phyloP scores from a whole-genome alignment of 2,113 vertebrate species.

The Sapajus apella region DNA sequence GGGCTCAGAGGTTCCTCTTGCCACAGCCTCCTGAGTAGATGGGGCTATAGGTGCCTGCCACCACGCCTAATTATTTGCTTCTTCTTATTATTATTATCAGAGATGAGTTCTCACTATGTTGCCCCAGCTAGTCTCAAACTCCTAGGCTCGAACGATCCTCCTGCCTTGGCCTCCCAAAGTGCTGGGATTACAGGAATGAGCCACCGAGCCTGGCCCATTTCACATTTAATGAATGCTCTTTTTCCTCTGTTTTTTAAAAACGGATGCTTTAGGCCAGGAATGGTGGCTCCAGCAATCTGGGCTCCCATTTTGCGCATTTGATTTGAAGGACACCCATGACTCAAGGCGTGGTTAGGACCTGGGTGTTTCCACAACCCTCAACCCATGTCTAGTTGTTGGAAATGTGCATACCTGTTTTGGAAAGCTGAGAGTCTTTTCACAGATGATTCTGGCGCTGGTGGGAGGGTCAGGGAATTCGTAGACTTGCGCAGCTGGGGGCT shows the following conservation, averaged over 20 bases:
- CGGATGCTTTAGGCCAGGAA: no score
- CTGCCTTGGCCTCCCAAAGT: no score
- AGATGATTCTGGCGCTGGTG: constrained; percentile 76
- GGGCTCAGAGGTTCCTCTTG: no score
- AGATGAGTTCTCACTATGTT: no score
- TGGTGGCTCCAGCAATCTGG: neutral
- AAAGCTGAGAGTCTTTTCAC: constrained; percentile 80
- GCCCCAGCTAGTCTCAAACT: no score
- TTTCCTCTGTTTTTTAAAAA: neutral
- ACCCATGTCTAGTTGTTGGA: neutral
- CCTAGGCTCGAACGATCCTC: no score
- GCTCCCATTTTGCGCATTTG: fast-evolving
- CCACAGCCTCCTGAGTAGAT: no score
- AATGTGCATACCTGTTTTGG: constrained; percentile 81
- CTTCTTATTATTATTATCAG: no score
- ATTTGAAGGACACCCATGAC: fast-evolving
- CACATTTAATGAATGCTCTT: neutral
- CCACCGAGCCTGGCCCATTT: no score
- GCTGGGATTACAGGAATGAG: no score
- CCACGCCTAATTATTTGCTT: no score
- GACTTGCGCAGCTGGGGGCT: constrained; percentile 35
- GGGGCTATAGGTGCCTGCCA: no score
- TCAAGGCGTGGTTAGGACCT: neutral
- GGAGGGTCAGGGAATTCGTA: constrained; percentile 77
- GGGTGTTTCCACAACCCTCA: fast-evolving